Percentiles rank a stretch among this genome's conserved stretches.
Conservation (phyloP, 2,113 vertebrate species). For the Pseudorasbora parva region DNA sequence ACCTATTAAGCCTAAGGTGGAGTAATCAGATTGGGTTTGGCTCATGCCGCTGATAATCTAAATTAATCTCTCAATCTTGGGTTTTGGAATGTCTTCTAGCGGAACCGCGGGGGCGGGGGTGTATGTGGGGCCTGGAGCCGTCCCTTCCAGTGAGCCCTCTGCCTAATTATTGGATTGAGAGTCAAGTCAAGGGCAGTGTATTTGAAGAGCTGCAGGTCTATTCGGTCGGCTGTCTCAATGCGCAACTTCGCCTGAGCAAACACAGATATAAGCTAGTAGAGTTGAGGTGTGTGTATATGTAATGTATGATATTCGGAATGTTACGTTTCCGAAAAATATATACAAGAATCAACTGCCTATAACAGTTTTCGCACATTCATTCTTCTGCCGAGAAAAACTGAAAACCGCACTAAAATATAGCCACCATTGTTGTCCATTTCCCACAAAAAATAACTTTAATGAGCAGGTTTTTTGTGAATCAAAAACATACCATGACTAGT, state of each 20-base stretch:
- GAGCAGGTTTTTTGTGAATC: background rate
- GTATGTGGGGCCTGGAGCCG: background rate
- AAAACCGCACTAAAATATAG: background rate
- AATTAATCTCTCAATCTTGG: constrained; percentile 75
- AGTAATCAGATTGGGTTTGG: constrained; percentile 66
- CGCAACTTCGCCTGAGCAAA: constrained; percentile 29
- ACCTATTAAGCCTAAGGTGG: constrained; percentile 63
- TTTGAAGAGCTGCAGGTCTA: constrained; percentile 45
- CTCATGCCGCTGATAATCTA: constrained; percentile 72
- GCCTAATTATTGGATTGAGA: constrained; percentile 63
- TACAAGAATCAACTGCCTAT: too few relatives aligned
- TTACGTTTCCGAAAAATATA: background rate
- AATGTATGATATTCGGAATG: background rate
- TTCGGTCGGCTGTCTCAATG: constrained; percentile 26
- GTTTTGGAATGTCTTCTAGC: constrained; percentile 63
- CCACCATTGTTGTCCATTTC: background rate
- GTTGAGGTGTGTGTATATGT: background rate
- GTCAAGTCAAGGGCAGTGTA: constrained; percentile 55
- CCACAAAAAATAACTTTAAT: too few relatives aligned
- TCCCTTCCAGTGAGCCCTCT: constrained; percentile 40
- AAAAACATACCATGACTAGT: background rate
- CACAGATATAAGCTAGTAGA: constrained; percentile 5
- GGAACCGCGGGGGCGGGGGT: constrained; percentile 59
- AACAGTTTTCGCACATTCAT: background rate
- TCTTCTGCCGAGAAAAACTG: background rate